These are phyloP conservation scores for Paelopatides confundens DNA, from an alignment of 53 echinoderm and acorn worm genomes.

Conservation along the genomic window DNA sequence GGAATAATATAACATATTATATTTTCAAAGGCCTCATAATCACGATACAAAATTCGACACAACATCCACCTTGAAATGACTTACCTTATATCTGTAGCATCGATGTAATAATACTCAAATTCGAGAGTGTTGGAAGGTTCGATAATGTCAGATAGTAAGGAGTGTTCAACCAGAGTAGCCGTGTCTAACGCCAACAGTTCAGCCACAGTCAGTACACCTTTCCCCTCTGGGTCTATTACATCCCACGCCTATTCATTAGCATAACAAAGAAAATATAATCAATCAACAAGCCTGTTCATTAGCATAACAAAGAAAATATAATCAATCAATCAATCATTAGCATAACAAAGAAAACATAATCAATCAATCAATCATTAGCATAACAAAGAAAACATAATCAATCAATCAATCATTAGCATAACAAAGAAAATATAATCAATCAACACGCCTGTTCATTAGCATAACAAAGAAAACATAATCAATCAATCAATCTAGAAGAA, in stretches of 20 bases:
- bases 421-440: too few species aligned
- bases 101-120: conserved; percentile 58
- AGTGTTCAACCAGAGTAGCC: conserved; percentile 19
- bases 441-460: conserved; percentile 28
- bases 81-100: conserved; percentile 48
- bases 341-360: neutral
- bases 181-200: conserved; percentile 45
- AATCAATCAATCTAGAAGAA: too few species aligned
- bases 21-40: too few species aligned
- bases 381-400: too few species aligned
- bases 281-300: conserved; percentile 16
- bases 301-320: too few species aligned
- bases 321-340: neutral
- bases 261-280: too few species aligned
- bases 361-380: neutral
- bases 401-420: neutral
- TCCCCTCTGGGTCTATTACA: conserved; percentile 41
- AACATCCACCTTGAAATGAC: too few species aligned
- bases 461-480: too few species aligned
- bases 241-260: conserved; percentile 49
- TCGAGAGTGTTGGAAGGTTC: conserved; percentile 64
- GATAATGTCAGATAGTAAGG: neutral
- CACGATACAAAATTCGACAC: too few species aligned
- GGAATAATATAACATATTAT: too few species aligned
- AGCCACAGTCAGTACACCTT: conserved; percentile 39